Base-by-base conservation (phyloP, 2,797 vertebrate genomes). In the Protonibea diacanthus region DNA sequence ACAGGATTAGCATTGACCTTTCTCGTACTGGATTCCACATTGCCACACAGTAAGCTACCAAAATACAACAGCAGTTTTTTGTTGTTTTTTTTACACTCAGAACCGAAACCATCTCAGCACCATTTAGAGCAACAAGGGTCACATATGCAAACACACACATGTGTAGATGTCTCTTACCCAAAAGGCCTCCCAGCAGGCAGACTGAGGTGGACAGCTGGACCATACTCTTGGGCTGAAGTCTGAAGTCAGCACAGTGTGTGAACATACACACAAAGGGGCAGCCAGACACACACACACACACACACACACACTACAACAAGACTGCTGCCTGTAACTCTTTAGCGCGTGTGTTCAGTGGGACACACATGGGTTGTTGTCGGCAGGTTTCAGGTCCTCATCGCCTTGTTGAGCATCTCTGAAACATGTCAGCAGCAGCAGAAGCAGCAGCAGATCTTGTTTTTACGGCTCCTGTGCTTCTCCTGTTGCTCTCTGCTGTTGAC, bases 181-280 rank as follows among this genome's bases (percentile, higher is more conserved):
- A 58, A 67, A 91, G 80, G 88, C 86, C 89, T 90, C 87, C 91
- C 76, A 94, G 84, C 77, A 94, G 84, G 86, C 82, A 91, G 86
- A 82, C 78, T 86, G 90, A 86, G 55, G 69, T 63, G 66, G 76
- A 89, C 65, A 82, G 78, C 29, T 89, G 91, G 75, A 86, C 67
- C 93, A 94, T 93, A 56, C 69, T 93, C 87, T 68, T 83, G 27
- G 76, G 63, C 61, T 90, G 67, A 60, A 76, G 66, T 85, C 72
- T 77, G 64, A 86, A 47, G 25, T 51, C 64, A 77, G 78, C 68
- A 71, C 76, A 69, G 68, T 42, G 78, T 83, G 49, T 73, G 40
- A 38, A 25, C n/a, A 56, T 48, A 61, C 64, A 76, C 29, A 72
- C 70, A 62, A 56, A 71, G 12, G 42, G 42, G 3, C 42, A 44